A percentile compares a stretch with the other conserved stretches of the same genome.
These are phyloP conservation scores for Cardiocondyla obscurior DNA, from an alignment of 1,140 invertebrate genomes.

Conservation along the genomic window DNA sequence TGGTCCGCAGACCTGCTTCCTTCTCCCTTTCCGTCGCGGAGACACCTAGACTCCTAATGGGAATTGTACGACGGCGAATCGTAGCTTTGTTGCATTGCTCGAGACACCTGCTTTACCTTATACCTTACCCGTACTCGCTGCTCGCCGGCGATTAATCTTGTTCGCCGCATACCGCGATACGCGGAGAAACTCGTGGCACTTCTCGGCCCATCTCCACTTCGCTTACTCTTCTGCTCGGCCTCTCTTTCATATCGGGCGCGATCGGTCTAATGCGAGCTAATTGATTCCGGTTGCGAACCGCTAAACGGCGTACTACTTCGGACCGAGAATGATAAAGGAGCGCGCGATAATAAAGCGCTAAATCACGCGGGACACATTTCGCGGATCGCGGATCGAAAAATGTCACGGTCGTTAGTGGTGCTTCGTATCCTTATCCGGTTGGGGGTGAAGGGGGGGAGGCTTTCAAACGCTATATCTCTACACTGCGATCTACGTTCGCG, in stretches of 20 bases:
- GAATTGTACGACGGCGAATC: conserved; percentile 14
- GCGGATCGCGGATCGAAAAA: conserved; percentile 9
- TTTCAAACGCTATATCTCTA: conserved; percentile 7
- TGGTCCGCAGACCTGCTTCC: neutral
- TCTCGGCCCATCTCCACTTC: neutral
- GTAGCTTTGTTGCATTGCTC: conserved; percentile 1
- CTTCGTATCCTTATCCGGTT: neutral
- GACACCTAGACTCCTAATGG: conserved; percentile 21
- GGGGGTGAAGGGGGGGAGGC: too few relatives aligned
- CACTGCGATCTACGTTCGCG: neutral
- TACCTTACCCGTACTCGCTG: conserved; percentile 11
- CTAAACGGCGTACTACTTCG: conserved; percentile 28
- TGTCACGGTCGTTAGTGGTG: conserved; percentile 22
- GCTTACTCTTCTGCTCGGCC: neutral
- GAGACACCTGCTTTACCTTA: conserved; percentile 59
- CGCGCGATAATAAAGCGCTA: conserved; percentile 53
- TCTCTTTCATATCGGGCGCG: conserved; percentile 19
- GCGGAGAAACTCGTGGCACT: conserved; percentile 19
- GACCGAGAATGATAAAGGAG: neutral
- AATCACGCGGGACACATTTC: conserved; percentile 3
- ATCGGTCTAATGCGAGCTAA: conserved; percentile 46
- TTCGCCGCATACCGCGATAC: conserved; percentile 47
- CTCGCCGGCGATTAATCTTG: conserved; percentile 47
- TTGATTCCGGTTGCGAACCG: conserved; percentile 45
- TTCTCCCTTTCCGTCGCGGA: conserved; percentile 19